Evolutionary conservation across 2,888 invertebrate species (phyloP).

Genomic region (Notodonta ziczac): DNA sequence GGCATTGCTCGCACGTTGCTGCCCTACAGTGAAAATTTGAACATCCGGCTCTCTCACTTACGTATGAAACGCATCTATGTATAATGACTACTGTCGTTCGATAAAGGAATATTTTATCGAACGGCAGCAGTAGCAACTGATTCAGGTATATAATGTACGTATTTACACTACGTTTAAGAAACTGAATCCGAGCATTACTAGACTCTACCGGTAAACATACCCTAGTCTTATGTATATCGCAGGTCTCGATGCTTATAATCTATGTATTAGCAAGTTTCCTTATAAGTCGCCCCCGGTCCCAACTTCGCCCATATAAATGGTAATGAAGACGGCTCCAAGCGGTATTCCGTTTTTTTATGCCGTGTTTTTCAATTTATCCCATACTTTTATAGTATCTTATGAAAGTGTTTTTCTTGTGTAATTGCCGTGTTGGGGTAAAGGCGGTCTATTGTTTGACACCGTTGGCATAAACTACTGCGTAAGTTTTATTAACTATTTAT

Average conservation of each 20-base stretch:
- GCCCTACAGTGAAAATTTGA: no score
- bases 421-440: conserved; percentile 22
- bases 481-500: no score
- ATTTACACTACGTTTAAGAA: no score
- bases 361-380: conserved; percentile 67
- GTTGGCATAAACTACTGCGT: no score
- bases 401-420: conserved; percentile 45
- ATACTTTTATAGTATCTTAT: conserved; percentile 47
- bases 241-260: conserved; percentile 49
- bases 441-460: not conserved
- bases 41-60: no score
- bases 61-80: no score
- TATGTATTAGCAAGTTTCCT: conserved; percentile 58
- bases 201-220: conserved; percentile 18
- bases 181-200: not conserved
- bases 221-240: conserved; percentile 38
- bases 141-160: not conserved
- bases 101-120: no score
- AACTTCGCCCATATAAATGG: conserved; percentile 77
- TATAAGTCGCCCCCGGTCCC: conserved; percentile 53
- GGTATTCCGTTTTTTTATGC: conserved; percentile 46
- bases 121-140: no score
- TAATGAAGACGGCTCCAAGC: conserved; percentile 53
- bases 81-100: no score
- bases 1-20: no score